Percentiles rank a stretch among this genome's conserved stretches.
phyloP scores from a whole-genome alignment of 2,888 invertebrate genomes.

The Carabus problematicus region DNA sequence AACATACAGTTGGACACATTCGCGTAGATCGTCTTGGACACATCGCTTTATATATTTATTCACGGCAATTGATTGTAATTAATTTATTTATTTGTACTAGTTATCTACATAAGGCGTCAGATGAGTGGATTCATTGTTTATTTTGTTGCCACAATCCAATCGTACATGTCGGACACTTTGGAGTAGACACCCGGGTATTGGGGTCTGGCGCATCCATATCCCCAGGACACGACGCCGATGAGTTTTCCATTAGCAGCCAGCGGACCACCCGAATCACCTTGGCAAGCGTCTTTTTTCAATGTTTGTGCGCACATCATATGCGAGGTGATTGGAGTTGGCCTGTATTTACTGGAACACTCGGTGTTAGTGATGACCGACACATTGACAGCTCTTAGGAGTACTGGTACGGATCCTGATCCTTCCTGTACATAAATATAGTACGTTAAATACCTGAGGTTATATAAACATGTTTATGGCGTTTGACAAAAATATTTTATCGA shows the following conservation, averaged over 20 bases:
- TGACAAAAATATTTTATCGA: neutral
- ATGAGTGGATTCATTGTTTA: neutral
- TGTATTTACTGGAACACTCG: neutral
- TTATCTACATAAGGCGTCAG: no score
- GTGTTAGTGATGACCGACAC: neutral
- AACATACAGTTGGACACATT: no score
- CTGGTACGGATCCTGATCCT: neutral
- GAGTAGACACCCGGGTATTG: constrained; percentile 20
- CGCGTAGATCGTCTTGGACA: no score
- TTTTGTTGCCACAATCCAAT: neutral
- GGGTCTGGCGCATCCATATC: constrained; percentile 4
- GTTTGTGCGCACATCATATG: constrained; percentile 9
- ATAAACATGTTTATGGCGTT: no score
- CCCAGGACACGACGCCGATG: constrained; percentile 29
- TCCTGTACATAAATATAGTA: constrained; percentile 1
- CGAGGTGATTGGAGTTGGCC: neutral
- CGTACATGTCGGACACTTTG: constrained; percentile 4
- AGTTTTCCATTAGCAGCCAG: constrained; percentile 4
- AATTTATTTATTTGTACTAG: no score
- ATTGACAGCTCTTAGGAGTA: neutral
- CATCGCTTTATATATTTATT: no score
- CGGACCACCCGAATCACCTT: constrained; percentile 16
- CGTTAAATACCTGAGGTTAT: neutral
- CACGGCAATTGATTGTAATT: no score
- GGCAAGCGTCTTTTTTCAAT: neutral